A percentile compares a stretch with the other conserved stretches of the same genome.
Evolutionary conservation across 2,888 invertebrate genomes (phyloP).

Genomic region (Cyclophora albipunctata): DNA sequence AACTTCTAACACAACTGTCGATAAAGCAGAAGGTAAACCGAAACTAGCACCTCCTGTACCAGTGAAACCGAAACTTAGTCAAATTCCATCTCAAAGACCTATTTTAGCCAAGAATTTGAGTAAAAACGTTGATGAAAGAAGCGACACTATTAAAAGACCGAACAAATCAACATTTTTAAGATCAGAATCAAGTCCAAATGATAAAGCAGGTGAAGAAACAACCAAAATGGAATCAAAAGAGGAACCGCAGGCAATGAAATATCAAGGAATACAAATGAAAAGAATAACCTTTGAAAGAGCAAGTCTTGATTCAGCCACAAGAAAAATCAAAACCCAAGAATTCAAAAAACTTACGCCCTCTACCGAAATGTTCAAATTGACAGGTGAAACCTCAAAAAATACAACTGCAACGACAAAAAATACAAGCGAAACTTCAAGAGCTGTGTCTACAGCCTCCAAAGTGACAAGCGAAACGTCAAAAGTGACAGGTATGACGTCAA

Average conservation of each 20-base stretch:
- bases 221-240: conserved; percentile 17
- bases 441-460: no score
- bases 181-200: conserved; percentile 40
- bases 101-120: conserved; percentile 23
- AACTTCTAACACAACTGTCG: conserved; percentile 3
- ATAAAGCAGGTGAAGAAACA: conserved; percentile 19
- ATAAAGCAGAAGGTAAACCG: conserved; percentile 39
- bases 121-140: conserved; percentile 41
- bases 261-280: conserved; percentile 57
- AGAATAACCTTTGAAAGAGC: conserved; percentile 66
- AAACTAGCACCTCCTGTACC: conserved; percentile 80
- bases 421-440: no score
- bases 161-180: conserved; percentile 33
- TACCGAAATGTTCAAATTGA: no score
- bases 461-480: no score
- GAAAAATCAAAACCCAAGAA: conserved; percentile 47
- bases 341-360: not conserved
- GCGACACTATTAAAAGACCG: conserved; percentile 44
- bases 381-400: no score
- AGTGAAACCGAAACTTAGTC: conserved; percentile 72
- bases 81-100: conserved; percentile 35
- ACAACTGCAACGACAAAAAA: no score
- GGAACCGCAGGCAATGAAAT: conserved; percentile 26
- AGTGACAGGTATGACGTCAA: no score
- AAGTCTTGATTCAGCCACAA: conserved; percentile 62